Conservation (phyloP, 2,113 vertebrate genomes). For the Chaetodon auriga region DNA sequence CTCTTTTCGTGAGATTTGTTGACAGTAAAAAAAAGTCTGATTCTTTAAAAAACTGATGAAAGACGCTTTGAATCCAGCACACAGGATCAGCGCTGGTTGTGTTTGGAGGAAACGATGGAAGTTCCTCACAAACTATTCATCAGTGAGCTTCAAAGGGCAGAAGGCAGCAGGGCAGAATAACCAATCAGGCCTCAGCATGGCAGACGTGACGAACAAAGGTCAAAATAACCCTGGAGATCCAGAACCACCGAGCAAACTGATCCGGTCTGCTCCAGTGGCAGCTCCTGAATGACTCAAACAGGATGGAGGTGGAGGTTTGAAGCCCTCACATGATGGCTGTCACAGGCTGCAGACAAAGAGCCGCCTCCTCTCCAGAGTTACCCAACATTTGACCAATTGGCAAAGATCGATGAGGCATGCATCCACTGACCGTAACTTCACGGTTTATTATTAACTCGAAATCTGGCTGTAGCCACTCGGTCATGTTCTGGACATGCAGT, state of each 20-base stretch:
- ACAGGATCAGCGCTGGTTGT: not conserved
- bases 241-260: not conserved
- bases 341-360: too few species aligned
- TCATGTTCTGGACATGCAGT: too few species aligned
- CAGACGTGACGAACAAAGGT: slow-evolving; percentile 6
- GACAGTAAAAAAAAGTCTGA: not conserved
- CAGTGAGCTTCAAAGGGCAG: slow-evolving; percentile 23
- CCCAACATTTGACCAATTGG: too few species aligned
- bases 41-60: not conserved
- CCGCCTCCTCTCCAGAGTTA: too few species aligned
- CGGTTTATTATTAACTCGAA: too few species aligned
- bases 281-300: not conserved
- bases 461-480: too few species aligned
- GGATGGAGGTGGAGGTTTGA: not conserved
- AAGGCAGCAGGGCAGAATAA: not conserved
- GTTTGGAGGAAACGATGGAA: not conserved
- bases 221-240: not conserved
- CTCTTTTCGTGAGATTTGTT: not conserved
- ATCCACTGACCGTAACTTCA: too few species aligned
- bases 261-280: not conserved
- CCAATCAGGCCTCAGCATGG: not conserved
- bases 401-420: too few species aligned
- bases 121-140: not conserved
- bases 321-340: too few species aligned
- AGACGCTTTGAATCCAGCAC: too few species aligned